phyloP scores from a whole-genome alignment of 2,888 invertebrate genomes.

The Oscheius sp. region DNA sequence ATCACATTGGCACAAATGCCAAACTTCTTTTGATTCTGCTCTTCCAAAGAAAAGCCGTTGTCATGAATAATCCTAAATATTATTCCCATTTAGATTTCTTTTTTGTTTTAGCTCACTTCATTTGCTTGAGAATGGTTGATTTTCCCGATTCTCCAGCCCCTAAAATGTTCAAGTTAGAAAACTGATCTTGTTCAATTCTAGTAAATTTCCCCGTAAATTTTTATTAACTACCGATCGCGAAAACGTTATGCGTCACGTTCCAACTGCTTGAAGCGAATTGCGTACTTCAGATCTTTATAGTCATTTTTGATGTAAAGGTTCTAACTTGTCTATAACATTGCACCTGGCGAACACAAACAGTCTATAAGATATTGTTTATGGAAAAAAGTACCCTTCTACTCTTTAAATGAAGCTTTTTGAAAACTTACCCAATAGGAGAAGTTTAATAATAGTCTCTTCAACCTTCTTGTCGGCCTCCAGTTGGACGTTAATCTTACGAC shows the following conservation, averaged over 20 bases:
- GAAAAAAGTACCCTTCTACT: neutral
- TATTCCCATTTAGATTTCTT: neutral
- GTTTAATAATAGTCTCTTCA: conserved; percentile 61
- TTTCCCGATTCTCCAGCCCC: conserved; percentile 99
- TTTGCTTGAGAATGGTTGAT: conserved; percentile 99
- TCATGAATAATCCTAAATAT: conserved; percentile 94
- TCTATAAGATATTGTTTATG: neutral
- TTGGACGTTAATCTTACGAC: conserved; percentile 54
- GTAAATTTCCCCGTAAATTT: too few species aligned
- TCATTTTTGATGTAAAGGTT: too few species aligned
- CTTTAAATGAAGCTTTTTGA: too few species aligned
- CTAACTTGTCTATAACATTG: too few species aligned
- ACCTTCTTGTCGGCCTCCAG: conserved; percentile 54
- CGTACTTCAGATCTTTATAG: neutral
- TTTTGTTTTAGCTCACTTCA: conserved; percentile 93
- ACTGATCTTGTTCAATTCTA: neutral
- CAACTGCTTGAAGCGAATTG: neutral
- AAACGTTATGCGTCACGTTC: neutral
- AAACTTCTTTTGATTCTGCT: conserved; percentile 98
- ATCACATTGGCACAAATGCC: conserved; percentile 99
- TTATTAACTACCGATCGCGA: neutral
- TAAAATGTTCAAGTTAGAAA: too few species aligned
- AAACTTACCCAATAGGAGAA: conserved; percentile 58
- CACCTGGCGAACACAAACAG: neutral
- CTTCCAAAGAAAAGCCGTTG: conserved; percentile 98